Percentiles rank a stretch among this genome's conserved stretches.
These are phyloP conservation scores for Chloromyia formosa DNA, from an alignment of 2,888 invertebrate species.

Conservation along the genomic window DNA sequence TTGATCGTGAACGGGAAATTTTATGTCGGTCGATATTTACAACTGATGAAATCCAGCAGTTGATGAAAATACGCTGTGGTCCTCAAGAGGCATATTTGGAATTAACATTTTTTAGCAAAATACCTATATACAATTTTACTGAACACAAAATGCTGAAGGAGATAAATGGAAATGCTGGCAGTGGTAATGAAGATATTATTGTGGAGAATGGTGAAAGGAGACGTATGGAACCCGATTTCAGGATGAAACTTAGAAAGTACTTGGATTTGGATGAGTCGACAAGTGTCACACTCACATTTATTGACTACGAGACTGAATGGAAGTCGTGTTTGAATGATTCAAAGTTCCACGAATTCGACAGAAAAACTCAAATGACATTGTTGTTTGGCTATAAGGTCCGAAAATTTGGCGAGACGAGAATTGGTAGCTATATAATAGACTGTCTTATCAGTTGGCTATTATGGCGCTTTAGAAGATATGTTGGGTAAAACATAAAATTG, in stretches of 20 bases:
- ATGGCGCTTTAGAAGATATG: conserved; percentile 19
- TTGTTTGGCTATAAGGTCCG: not conserved
- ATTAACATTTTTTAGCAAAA: conserved; percentile 9
- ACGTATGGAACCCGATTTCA: conserved; percentile 21
- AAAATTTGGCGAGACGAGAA: conserved; percentile 14
- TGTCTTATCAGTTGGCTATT: conserved; percentile 5
- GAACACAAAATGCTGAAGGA: conserved; percentile 43
- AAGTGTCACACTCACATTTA: conserved; percentile 6
- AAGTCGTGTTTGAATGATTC: conserved; percentile 43
- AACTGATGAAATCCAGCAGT: conserved; percentile 40
- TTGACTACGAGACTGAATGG: conserved; percentile 46
- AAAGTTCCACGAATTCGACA: conserved; percentile 45
- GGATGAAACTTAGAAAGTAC: not conserved
- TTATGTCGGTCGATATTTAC: conserved; percentile 47
- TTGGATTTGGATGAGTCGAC: not conserved
- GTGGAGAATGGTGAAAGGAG: not conserved
- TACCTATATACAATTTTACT: conserved; percentile 35
- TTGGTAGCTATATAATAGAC: conserved; percentile 16
- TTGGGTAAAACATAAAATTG: not conserved
- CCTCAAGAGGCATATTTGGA: not conserved
- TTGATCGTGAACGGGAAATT: conserved; percentile 39
- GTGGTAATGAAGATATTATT: not conserved
- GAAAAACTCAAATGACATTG: conserved; percentile 15
- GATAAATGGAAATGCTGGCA: conserved; percentile 12
- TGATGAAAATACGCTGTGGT: not conserved